Conservation (phyloP, 2,113 vertebrate genomes). For the Sus scrofa region T2T-Sscrofa CM000822.6:3459001-3459500, state of each 20-base stretch:
- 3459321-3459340: not conserved
- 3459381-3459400: too few relatives aligned
- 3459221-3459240: not conserved
- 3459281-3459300: not conserved
- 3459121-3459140: not conserved
- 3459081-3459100: not conserved
- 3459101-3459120: too few relatives aligned
- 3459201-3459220: not conserved
- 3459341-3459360: too few relatives aligned
- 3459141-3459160: too few relatives aligned
- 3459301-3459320: not conserved
- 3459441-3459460: too few relatives aligned
- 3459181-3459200: not conserved
- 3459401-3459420: too few relatives aligned
- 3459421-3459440: too few relatives aligned
- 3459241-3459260: not conserved
- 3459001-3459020: too few relatives aligned
- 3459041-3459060: not conserved
- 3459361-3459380: too few relatives aligned
- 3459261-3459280: not conserved
- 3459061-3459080: not conserved
- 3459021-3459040: not conserved
- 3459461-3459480: not conserved
- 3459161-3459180: too few relatives aligned
- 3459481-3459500: accelerated